Evolutionary conservation across 2,797 vertebrate species (phyloP).

Genomic region (Neosilurus hyrtlii): DNA sequence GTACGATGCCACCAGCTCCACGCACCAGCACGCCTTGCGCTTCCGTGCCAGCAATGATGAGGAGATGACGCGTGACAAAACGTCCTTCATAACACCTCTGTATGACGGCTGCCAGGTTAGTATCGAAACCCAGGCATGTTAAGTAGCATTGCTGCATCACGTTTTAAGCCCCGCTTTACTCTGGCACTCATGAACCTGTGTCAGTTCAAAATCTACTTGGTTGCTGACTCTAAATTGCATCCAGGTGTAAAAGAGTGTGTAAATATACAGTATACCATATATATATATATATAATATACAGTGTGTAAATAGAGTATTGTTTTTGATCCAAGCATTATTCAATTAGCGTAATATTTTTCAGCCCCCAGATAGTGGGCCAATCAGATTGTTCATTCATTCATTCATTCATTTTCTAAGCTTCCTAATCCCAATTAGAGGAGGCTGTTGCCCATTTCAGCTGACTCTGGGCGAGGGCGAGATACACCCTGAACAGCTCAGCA

Average conservation of each 20-base stretch:
- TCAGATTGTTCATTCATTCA: no score
- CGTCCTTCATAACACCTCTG: constrained; percentile 70
- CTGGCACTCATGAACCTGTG: background rate
- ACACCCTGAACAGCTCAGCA: no score
- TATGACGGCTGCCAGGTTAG: constrained; percentile 81
- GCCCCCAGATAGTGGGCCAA: no score
- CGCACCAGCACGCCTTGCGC: constrained; percentile 74
- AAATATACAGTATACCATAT: no score
- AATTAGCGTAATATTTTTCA: no score
- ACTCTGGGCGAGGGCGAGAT: no score
- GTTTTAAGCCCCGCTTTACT: background rate
- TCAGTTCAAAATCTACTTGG: background rate
- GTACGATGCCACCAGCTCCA: constrained; percentile 72
- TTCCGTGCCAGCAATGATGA: constrained; percentile 80
- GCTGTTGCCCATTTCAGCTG: no score
- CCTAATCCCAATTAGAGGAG: no score
- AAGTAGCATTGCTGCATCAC: background rate
- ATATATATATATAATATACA: no score
- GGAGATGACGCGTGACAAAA: constrained; percentile 80
- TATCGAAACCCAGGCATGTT: background rate
- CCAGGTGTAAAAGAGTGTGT: background rate
- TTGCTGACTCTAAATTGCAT: background rate
- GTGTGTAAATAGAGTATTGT: background rate
- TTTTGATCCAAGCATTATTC: no score
- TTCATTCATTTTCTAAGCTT: no score